Evolutionary conservation across 2,888 invertebrate species (phyloP).

Genomic region (Falcaria lacertinaria): DNA sequence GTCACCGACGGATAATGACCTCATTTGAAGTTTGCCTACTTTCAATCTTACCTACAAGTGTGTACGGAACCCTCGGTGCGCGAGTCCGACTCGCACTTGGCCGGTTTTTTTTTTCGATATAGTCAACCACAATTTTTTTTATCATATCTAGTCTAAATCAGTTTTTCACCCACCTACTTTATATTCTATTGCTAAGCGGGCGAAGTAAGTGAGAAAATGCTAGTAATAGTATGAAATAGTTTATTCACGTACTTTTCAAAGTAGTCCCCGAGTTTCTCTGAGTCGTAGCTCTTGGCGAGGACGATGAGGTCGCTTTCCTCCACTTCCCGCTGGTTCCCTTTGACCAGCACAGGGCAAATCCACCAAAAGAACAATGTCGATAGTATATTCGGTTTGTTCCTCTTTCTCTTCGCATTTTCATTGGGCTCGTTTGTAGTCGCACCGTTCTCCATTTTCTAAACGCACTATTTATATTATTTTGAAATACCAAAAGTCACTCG

Average conservation of each 20-base stretch:
- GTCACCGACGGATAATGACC: too few species aligned
- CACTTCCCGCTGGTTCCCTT: conserved; percentile 80
- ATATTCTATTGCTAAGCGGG: too few species aligned
- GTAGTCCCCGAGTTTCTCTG: conserved; percentile 78
- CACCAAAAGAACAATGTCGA: conserved; percentile 68
- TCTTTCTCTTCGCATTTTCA: conserved; percentile 16
- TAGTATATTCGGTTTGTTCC: conserved; percentile 53
- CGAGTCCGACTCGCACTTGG: too few species aligned
- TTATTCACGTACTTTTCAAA: conserved; percentile 71
- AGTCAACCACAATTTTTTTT: too few species aligned
- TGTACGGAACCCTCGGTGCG: too few species aligned
- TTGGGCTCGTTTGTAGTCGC: conserved; percentile 11
- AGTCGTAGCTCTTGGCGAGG: conserved; percentile 80
- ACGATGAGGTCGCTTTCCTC: conserved; percentile 82
- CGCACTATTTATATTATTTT: conserved; percentile 11
- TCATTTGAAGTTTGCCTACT: too few species aligned
- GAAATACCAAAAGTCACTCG: conserved; percentile 6
- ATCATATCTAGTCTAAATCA: too few species aligned
- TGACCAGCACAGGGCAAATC: conserved; percentile 69
- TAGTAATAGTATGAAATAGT: conserved; percentile 4
- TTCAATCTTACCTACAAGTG: too few species aligned
- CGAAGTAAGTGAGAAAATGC: too few species aligned
- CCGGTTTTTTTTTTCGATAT: too few species aligned
- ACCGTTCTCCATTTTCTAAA: conserved; percentile 23
- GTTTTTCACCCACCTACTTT: too few species aligned